These are phyloP conservation scores for Dunckerocampus dactyliophorus DNA, from an alignment of 2,113 vertebrate species.

Conservation along the genomic window DNA sequence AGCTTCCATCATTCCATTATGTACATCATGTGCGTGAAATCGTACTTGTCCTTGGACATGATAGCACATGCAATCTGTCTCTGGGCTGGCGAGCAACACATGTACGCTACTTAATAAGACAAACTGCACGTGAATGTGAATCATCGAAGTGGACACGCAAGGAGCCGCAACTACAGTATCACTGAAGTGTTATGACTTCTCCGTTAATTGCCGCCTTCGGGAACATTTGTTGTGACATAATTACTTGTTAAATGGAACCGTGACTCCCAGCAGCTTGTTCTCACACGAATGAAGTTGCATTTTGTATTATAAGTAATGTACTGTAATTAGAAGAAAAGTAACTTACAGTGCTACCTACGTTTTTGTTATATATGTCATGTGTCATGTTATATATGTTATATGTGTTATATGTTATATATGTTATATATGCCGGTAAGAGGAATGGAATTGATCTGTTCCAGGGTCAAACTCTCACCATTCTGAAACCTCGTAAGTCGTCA, in stretches of 20 bases:
- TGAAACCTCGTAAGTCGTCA: too few relatives aligned
- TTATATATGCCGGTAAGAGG: too few relatives aligned
- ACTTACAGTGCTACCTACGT: too few relatives aligned
- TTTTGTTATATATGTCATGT: too few relatives aligned
- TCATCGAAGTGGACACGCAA: neutral
- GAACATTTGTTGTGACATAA: constrained; percentile 72
- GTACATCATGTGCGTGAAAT: neutral
- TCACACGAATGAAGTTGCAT: too few relatives aligned
- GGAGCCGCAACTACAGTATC: constrained; percentile 15
- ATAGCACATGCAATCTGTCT: neutral
- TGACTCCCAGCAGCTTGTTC: constrained; percentile 26
- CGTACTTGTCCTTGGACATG: constrained; percentile 1
- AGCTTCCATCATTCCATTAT: neutral
- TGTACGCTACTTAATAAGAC: neutral
- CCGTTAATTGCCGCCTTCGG: constrained; percentile 74
- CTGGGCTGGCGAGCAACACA: neutral
- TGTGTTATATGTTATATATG: too few relatives aligned
- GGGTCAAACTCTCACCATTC: too few relatives aligned
- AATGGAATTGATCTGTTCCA: too few relatives aligned
- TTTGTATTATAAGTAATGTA: too few relatives aligned
- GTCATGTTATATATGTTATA: too few relatives aligned
- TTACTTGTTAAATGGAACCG: constrained; percentile 57
- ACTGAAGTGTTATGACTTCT: constrained; percentile 69
- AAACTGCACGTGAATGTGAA: neutral
- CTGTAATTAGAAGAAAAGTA: too few relatives aligned